Conservation (phyloP, 2,888 invertebrate genomes). For the Cosmia trapezina region DNA sequence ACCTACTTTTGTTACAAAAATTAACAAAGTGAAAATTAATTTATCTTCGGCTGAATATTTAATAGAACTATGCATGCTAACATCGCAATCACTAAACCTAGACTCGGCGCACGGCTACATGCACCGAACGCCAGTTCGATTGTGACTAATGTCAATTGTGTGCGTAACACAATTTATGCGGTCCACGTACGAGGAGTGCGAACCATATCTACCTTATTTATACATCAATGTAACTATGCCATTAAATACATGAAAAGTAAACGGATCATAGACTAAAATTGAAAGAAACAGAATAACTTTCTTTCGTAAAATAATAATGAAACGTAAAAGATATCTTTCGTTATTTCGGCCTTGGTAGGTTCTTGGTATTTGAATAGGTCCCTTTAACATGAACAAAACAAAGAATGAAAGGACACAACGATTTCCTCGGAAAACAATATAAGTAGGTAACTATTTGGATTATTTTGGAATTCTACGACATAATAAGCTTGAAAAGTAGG, state of each 20-base stretch:
- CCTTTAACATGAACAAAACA: background rate
- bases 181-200: too few relatives aligned
- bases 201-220: too few relatives aligned
- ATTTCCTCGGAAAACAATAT: slow-evolving; percentile 7
- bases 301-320: slow-evolving; percentile 19
- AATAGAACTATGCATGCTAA: slow-evolving; percentile 6
- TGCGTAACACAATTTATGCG: too few relatives aligned
- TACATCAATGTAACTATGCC: too few relatives aligned
- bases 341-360: slow-evolving; percentile 5
- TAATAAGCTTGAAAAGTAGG: background rate
- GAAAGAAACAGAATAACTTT: slow-evolving; percentile 10
- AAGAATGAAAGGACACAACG: background rate
- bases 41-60: background rate
- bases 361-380: slow-evolving; percentile 2
- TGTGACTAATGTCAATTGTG: too few relatives aligned
- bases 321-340: slow-evolving; percentile 15
- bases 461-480: background rate
- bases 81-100: too few relatives aligned
- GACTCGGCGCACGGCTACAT: too few relatives aligned
- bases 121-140: too few relatives aligned
- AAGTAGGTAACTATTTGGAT: background rate
- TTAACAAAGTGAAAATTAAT: background rate
- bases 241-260: slow-evolving; percentile 25
- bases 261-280: slow-evolving; percentile 8
- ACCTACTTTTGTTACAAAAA: background rate